Evolutionary conservation across 2,888 invertebrate species (phyloP).

Genomic region (Lamellibrachia columna): DNA sequence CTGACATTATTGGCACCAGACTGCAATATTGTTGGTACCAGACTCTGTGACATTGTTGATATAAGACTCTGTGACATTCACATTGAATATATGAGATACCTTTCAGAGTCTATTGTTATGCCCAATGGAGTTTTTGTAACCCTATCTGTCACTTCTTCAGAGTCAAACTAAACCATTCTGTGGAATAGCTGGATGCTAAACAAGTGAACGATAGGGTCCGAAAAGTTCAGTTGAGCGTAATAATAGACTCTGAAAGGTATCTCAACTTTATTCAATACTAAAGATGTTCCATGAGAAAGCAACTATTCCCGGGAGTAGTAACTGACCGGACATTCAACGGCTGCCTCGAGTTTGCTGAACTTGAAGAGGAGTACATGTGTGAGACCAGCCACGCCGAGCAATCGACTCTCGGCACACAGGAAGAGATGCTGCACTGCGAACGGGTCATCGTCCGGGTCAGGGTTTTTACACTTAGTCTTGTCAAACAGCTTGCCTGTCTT

Average conservation of each 20-base stretch:
- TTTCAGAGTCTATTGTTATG: not conserved
- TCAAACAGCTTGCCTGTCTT: conserved; percentile 95
- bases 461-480: conserved; percentile 70
- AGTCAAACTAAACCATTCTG: too few species aligned
- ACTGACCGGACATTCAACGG: conserved; percentile 64
- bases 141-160: too few species aligned
- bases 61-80: too few species aligned
- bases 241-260: too few species aligned
- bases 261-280: too few species aligned
- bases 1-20: too few species aligned
- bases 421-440: conserved; percentile 86
- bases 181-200: too few species aligned
- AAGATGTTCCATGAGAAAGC: too few species aligned
- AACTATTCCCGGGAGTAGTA: not conserved
- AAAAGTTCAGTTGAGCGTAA: not conserved
- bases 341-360: conserved; percentile 90
- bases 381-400: conserved; percentile 88
- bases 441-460: conserved; percentile 78
- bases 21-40: too few species aligned
- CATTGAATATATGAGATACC: too few species aligned
- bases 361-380: conserved; percentile 95
- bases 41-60: too few species aligned
- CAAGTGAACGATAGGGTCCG: too few species aligned
- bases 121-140: not conserved
- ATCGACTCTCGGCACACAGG: conserved; percentile 91